Evolutionary conservation across 2,888 invertebrate genomes (phyloP).

Genomic region (Leptinotarsa juncta): DNA sequence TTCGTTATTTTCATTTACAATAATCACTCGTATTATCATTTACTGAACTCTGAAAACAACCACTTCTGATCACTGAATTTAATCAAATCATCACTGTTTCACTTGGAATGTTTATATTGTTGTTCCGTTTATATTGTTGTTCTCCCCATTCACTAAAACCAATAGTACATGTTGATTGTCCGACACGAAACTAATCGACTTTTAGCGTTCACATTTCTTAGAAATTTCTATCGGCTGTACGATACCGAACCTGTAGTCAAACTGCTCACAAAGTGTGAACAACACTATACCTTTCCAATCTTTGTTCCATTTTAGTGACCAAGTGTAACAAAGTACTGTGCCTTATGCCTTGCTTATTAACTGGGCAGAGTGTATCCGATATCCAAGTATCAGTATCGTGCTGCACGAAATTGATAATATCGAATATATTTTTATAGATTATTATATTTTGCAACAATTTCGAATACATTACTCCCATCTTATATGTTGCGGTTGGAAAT

Average conservation of each 20-base stretch:
- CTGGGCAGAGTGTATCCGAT: slow-evolving; percentile 7
- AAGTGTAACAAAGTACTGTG: slow-evolving; percentile 59
- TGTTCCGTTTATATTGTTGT: no score
- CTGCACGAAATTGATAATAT: not conserved
- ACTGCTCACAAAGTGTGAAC: slow-evolving; percentile 58
- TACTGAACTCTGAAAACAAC: no score
- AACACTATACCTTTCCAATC: slow-evolving; percentile 59
- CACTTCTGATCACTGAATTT: no score
- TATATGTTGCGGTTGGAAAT: not conserved
- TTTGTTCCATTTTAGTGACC: slow-evolving; percentile 63
- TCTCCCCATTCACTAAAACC: no score
- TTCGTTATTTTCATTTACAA: no score
- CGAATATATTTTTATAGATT: not conserved
- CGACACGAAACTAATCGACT: not conserved
- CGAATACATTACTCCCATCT: not conserved
- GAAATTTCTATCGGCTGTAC: slow-evolving; percentile 32
- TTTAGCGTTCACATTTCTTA: not conserved
- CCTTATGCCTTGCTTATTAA: slow-evolving; percentile 30
- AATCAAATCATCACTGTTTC: no score
- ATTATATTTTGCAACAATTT: not conserved
- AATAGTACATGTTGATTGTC: not conserved
- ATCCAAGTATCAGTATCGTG: not conserved
- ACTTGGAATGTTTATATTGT: no score
- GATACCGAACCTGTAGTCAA: slow-evolving; percentile 45
- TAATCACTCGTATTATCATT: no score